Evolutionary conservation across 2,888 invertebrate species (phyloP), one percentile per base, ranked within the genome.

Genomic region (Thereva nobilitata): DNA sequence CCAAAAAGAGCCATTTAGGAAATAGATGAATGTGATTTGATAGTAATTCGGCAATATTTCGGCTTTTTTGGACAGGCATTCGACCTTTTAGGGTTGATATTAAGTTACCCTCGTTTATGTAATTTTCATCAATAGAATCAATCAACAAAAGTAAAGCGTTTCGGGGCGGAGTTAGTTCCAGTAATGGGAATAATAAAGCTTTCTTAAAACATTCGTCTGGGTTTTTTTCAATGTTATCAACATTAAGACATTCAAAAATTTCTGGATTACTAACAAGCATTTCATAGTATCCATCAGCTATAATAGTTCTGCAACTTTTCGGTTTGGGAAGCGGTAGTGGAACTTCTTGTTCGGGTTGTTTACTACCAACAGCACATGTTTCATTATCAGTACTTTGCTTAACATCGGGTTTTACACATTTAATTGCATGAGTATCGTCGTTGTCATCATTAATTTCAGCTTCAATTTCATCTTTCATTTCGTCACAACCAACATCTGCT

Each of bases 201-300:
- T 92, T 89, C 75, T 93, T 93, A 76, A 97, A 90, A 64, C 95
- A 93, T 74, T 95, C 94, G 74, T 96, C 96, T 0, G 96, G 95
- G 76, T 93, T 91, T 74, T 88, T 87, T 75, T 95, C 93, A 73
- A 93, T 86, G 71, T 91, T 90, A 68, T 91, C 90, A 0, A 92
- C 91, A 42, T 89, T 85, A 42, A 95, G 81, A 0, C 91, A 90
- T 72, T 90, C 88, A 72, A 92, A 90, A 55, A 95, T 90, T 71
- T 93, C 92, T 0, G 91, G 87, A 74, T 93, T 92, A 0, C 85
- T 85, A 50, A 90, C 83, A 12, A 93, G 76, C 77, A 91, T 89
- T 71, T 92, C 92, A 68, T 90, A 88, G 77, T 92, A 93, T 2
- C 91, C 89, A 72, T 91, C 90, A 0, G 91, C 91, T n/a, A 87